A percentile compares a stretch with the other conserved stretches of the same genome.
These are phyloP conservation scores for Trimorus sp. DNA, from an alignment of 2,888 invertebrate genomes.

Conservation along the genomic window DNA sequence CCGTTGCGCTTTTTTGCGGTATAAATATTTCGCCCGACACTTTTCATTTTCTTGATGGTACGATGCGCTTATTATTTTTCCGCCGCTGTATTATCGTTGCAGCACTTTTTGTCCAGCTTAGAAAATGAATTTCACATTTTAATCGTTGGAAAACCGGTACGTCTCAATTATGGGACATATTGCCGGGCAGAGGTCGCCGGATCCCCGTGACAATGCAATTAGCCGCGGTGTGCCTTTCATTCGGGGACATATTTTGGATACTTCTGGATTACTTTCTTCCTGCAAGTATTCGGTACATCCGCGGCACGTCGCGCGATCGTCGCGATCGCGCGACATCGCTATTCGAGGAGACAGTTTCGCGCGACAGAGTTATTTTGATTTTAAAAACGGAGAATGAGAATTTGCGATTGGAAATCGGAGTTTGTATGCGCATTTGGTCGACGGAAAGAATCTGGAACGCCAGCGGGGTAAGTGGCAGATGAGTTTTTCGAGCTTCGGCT, in stretches of 20 bases:
- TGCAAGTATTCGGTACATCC: constrained; percentile 15
- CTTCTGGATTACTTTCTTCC: constrained; percentile 26
- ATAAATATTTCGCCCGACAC: not conserved
- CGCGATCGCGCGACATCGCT: not conserved
- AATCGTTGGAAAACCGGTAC: constrained; percentile 24
- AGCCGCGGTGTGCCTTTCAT: constrained; percentile 7
- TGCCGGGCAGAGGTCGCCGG: not conserved
- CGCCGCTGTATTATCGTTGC: not conserved
- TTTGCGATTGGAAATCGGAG: no score
- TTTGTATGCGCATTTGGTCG: no score
- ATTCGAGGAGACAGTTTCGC: not conserved
- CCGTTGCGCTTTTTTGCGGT: not conserved
- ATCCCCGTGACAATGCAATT: constrained; percentile 23
- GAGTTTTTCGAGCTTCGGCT: no score
- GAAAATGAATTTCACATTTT: constrained; percentile 14
- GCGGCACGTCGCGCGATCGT: constrained; percentile 11
- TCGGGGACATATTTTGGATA: constrained; percentile 25
- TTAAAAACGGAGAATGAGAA: no score
- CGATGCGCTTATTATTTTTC: not conserved
- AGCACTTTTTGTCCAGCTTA: not conserved
- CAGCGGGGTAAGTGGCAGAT: no score
- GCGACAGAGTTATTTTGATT: no score
- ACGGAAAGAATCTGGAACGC: no score
- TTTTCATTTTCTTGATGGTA: not conserved
- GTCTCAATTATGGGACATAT: constrained; percentile 3